A percentile compares a stretch with the other conserved stretches of the same genome.
phyloP scores from a whole-genome alignment of 1,140 invertebrate species.

The Cryptotermes secundus region DNA sequence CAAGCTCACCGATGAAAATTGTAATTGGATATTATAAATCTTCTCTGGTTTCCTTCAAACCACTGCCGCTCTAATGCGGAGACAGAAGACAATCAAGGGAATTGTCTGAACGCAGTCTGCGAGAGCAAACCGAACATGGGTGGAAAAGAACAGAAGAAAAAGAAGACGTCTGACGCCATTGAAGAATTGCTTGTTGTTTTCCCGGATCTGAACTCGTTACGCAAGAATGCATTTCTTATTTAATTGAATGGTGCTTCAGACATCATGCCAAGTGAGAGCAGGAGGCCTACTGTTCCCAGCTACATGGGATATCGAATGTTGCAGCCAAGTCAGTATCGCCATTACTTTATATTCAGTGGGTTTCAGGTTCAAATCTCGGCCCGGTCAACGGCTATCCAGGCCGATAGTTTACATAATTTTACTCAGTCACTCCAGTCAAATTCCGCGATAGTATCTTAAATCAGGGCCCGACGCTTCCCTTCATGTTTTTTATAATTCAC shows the following conservation, averaged over 20 bases:
- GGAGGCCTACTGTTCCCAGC: too few relatives aligned
- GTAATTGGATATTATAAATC: conserved; percentile 20
- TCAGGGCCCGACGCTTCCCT: too few relatives aligned
- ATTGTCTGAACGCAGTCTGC: neutral
- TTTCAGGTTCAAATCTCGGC: too few relatives aligned
- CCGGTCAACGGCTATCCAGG: too few relatives aligned
- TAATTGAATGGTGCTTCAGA: neutral
- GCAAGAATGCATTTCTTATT: neutral
- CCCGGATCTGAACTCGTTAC: neutral
- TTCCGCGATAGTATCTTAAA: too few relatives aligned
- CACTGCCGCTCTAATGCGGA: neutral
- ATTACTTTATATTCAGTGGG: too few relatives aligned
- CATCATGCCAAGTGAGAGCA: too few relatives aligned
- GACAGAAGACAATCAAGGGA: conserved; percentile 13
- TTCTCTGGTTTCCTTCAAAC: neutral
- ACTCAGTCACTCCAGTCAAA: too few relatives aligned
- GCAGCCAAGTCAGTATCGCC: too few relatives aligned
- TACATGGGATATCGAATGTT: too few relatives aligned
- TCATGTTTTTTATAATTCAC: too few relatives aligned
- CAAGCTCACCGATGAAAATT: conserved; percentile 8
- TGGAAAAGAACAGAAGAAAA: neutral
- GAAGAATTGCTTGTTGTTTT: neutral
- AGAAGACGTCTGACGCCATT: neutral
- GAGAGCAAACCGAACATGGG: neutral
- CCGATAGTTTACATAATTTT: too few relatives aligned